Base-by-base conservation (phyloP, 1,140 invertebrate genomes). In the Neotoxoptera formosana region DNA sequence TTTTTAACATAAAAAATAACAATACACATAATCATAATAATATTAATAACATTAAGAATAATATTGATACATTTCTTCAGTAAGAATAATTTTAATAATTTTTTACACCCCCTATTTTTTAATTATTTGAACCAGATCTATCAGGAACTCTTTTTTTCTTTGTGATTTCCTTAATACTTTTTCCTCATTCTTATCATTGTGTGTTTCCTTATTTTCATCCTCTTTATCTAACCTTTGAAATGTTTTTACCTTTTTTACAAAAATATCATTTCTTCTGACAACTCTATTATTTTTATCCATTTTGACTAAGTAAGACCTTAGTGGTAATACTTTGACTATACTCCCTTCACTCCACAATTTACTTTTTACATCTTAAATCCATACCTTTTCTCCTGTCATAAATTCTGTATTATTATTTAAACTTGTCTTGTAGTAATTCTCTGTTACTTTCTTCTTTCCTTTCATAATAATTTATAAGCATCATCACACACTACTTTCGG, bases 271-370 rank as follows among this genome's bases (percentile, higher is more conserved):
- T 25, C 41, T 86, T 30, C 23, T 86, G 1, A 86, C 8, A 1
- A 47, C 41, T 23, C 8, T 45, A 47, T 41, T 41, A 45, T 45
- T 86, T 47, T 86, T 86, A 47, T 86, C 41, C 25, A 89, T 89
- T 89, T 89, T 89, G 7, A 53, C 48, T 88, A 88, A 88, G 7
- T 88, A 88, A 17, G 30, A 88, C n/a, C 87, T 53, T 51, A 36
- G 9, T 88, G 47, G 25, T 51, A n/a, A 53, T 34, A 0, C 0
- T 88, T 53, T 88, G 2, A 88, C n/a, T 88, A 88, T 51, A 30
- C 23, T 34, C 4, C 25, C 47, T 88, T 88, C 86, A 88, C 30
- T 51, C 30, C 47, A 88, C 25, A 34, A n/a, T 23, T 88, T 88
- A 88, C 25, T 88, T n/a, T 20, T 51, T 34, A n/a, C 20, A 23